A percentile compares a stretch with the other conserved stretches of the same genome.
Conservation (phyloP, 2,797 vertebrate genomes). For the Cuniculus paca region DNA sequence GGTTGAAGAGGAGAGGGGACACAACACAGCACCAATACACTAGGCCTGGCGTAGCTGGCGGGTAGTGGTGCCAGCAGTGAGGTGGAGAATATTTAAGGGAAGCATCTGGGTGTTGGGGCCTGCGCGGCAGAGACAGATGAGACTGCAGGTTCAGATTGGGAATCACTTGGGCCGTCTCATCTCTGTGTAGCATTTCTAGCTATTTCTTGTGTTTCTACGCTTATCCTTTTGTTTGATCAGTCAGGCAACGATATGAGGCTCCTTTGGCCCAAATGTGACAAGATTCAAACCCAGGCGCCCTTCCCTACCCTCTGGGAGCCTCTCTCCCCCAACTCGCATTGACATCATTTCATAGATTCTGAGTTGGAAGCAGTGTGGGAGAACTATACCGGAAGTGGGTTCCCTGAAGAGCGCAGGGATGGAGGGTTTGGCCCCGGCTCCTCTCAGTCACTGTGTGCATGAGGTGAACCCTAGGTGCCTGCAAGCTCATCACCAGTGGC, state of each 20-base stretch:
- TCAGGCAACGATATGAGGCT: not conserved
- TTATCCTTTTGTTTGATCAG: not conserved
- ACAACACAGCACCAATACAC: not conserved
- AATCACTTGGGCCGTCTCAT: not conserved
- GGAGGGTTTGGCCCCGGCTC: not conserved
- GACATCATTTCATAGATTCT: not conserved
- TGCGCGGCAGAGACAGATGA: not conserved
- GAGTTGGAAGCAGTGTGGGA: not conserved
- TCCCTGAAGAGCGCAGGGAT: not conserved
- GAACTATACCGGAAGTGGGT: not conserved
- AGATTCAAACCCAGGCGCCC: not conserved
- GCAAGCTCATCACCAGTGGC: accelerated
- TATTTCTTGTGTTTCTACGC: not conserved
- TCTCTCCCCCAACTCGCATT: not conserved
- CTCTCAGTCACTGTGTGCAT: accelerated
- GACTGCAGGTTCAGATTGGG: not conserved
- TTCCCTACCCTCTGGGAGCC: not conserved
- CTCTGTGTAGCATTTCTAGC: not conserved
- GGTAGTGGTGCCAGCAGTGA: not conserved
- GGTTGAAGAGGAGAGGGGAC: not conserved
- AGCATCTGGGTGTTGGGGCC: not conserved
- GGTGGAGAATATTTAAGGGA: not conserved
- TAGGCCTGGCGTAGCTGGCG: not conserved
- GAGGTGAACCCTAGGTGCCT: accelerated
- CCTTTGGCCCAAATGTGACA: not conserved